These are phyloP conservation scores for Heterodera carotae DNA, from an alignment of 1,140 invertebrate genomes.

Conservation along the genomic window DNA sequence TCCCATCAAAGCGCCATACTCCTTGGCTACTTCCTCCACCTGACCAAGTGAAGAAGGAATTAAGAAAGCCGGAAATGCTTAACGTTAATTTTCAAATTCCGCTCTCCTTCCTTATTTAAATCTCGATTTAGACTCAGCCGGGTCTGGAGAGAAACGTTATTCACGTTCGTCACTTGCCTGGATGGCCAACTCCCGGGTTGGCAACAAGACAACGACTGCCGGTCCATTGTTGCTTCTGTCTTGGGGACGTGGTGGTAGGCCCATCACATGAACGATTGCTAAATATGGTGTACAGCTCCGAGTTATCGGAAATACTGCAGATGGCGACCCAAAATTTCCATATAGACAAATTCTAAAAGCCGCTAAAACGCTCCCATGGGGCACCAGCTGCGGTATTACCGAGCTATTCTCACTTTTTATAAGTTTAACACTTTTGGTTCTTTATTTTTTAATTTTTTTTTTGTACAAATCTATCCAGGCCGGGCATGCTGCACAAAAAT, in stretches of 20 bases:
- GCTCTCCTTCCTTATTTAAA: too few relatives aligned
- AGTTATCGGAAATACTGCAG: too few relatives aligned
- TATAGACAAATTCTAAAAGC: too few relatives aligned
- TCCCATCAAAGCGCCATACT: slow-evolving; percentile 81
- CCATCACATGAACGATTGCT: slow-evolving; percentile 85
- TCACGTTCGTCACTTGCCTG: slow-evolving; percentile 74
- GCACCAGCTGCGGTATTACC: too few relatives aligned
- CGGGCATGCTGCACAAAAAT: slow-evolving; percentile 69
- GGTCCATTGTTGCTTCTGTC: slow-evolving; percentile 45
- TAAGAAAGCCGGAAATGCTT: too few relatives aligned
- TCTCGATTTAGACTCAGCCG: too few relatives aligned
- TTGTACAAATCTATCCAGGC: background rate
- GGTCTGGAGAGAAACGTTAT: too few relatives aligned
- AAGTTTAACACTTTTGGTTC: background rate
- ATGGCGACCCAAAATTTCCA: too few relatives aligned
- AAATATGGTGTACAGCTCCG: background rate
- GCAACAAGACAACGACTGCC: slow-evolving; percentile 78
- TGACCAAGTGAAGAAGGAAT: slow-evolving; percentile 77
- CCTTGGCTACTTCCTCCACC: slow-evolving; percentile 84
- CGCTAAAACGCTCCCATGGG: too few relatives aligned
- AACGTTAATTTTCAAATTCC: too few relatives aligned
- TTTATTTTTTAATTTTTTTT: background rate
- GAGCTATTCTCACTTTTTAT: too few relatives aligned
- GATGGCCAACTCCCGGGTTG: slow-evolving; percentile 88
- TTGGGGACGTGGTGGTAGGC: slow-evolving; percentile 72